Conservation (phyloP, 2,888 invertebrate species). For the Creontiades dilutus region DNA sequence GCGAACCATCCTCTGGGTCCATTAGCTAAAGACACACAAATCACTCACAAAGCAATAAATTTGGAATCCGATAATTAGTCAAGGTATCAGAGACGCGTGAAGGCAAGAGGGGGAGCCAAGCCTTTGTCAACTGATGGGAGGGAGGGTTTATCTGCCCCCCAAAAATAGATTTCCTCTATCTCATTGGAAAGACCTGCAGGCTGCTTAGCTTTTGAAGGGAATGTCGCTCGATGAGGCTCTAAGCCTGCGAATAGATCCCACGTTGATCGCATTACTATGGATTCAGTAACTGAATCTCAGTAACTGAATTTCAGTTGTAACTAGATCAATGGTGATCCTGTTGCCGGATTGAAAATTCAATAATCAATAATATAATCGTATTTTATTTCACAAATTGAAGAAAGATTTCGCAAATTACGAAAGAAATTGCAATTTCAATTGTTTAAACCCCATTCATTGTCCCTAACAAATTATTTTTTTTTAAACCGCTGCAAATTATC, state of each 20-base stretch:
- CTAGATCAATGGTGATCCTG: no score
- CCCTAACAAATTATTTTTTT: no score
- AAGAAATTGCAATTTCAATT: no score
- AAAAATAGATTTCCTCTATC: slow-evolving; percentile 47
- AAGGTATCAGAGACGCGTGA: slow-evolving; percentile 69
- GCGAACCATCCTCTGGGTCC: slow-evolving; percentile 31
- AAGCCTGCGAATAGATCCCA: neutral
- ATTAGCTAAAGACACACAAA: slow-evolving; percentile 68
- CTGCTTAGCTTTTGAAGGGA: slow-evolving; percentile 20
- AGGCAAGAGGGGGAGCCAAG: slow-evolving; percentile 64
- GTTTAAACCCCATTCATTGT: no score
- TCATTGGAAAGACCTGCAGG: slow-evolving; percentile 5
- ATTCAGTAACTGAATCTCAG: no score
- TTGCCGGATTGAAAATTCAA: no score
- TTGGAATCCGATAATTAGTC: slow-evolving; percentile 67
- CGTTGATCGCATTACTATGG: no score
- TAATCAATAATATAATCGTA: no score
- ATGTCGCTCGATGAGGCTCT: neutral
- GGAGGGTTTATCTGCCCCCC: slow-evolving; percentile 54
- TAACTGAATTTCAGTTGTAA: no score
- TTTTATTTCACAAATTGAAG: no score
- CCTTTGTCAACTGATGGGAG: slow-evolving; percentile 54
- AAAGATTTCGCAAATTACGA: no score
- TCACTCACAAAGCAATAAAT: slow-evolving; percentile 67
- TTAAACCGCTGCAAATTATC: no score